Evolutionary conservation across 2,888 invertebrate species (phyloP), one percentile per base, ranked within the genome.

Genomic region (Leucophenga maculata): DNA sequence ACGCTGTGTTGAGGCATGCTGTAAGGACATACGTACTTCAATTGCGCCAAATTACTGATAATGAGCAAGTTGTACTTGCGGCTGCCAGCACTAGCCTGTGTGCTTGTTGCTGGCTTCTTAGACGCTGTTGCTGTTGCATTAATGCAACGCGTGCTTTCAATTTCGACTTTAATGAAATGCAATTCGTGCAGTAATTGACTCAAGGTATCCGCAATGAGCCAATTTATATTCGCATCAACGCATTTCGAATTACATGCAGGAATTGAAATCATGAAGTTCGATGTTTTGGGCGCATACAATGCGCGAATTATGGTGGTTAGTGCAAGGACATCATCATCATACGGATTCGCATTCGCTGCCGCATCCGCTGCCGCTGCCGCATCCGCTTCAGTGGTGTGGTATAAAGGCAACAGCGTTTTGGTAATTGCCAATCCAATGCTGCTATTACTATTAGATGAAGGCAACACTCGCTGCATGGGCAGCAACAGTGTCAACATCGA

Each of bases 1-100:
- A 20, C 16, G 2, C n/a, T n/a, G n/a, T n/a, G n/a, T n/a, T n/a
- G n/a, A n/a, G n/a, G 54, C 22, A 20, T 13, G 57, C 6, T 0
- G 50, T 50, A 8, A 6, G 6, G 50, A n/a, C 16, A 50, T 50
- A 70, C 74, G 66, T 18, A 72, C 72, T 62, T 22, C 46, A 72
- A 39, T 16, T 68, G 69, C 4, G 69, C 50, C 26, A 68, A 50
- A 20, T 72, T 14, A 46, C 72, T 70, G 11, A 74, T 69, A 55
- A 74, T 55, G 0, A 74, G n/a, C 18, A 74, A 55, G 13, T 69
- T 72, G 48, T 67, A 72, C 18, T 69, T 59, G 32, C 72, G 69
- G 8, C 8, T 0, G 39, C 50, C 39, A 13, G 32, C 32, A 13
- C 14, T 32, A 1, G 31, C 26, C 6, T 57, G 14, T 31, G 31